Base-by-base conservation (phyloP, 1,140 invertebrate species). In the Wasmannia auropunctata region DNA sequence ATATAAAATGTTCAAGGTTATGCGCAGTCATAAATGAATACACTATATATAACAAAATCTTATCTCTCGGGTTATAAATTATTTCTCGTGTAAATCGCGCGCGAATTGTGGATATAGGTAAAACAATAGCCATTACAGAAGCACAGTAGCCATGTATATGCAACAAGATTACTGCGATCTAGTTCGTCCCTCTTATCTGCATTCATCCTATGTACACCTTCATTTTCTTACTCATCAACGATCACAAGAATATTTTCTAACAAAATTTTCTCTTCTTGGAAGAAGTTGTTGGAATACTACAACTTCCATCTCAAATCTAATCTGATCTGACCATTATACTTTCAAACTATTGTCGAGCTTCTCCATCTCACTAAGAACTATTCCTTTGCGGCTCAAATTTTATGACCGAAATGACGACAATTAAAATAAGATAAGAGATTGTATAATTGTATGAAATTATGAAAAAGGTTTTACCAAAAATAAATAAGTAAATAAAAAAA, bases 31-130 rank as follows among this genome's bases (percentile, higher is more conserved):
- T n/a, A n/a, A n/a, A n/a, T n/a, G n/a, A n/a, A n/a, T n/a, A n/a
- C n/a, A n/a, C n/a, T n/a, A n/a, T n/a, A n/a, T n/a, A 25, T 43
- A 92, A 92, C 86, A 81, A 89, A 90, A 92, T 88, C 67, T 88
- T 87, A 88, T 86, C 90, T 89, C 83, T 85, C 76, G 69, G 11
- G 43, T 43, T 79, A 84, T 85, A 63, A 89, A 77, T 88, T 86
- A 83, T 79, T 90, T 83, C 76, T 31, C 70, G 72, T 72, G 72
- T 79, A 86, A 79, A 87, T 80, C 58, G 54, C 40, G 74, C 34
- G 85, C 51, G 67, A 54, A 65, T 49, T 76, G 70, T 63, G 51
- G 69, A 10, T 70, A 74, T 37, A 54, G 31, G n/a, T n/a, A n/a
- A n/a, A n/a, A 79, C 56, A 77, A 74, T 69, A 51, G 51, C 40